phyloP scores from a whole-genome alignment of 2,888 invertebrate species.

The Caradrina kadenii region DNA sequence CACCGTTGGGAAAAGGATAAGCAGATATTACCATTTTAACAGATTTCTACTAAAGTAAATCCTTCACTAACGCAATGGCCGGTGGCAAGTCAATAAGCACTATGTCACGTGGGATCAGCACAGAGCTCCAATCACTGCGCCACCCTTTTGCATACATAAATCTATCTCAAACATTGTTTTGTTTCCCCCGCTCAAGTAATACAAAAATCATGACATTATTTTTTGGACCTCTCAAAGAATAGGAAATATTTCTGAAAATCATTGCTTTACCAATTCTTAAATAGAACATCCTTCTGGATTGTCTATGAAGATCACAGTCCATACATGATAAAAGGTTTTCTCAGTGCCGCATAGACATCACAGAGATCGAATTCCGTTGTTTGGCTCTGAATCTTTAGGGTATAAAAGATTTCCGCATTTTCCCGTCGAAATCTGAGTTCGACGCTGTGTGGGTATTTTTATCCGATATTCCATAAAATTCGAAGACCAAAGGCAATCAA shows the following conservation, averaged over 20 bases:
- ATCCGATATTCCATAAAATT: background rate
- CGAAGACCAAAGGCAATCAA: background rate
- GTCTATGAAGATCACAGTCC: background rate
- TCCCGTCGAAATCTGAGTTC: background rate
- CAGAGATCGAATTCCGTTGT: background rate
- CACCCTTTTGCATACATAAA: constrained; percentile 27
- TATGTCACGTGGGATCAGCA: constrained; percentile 28
- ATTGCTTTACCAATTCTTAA: background rate
- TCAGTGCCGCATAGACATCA: background rate
- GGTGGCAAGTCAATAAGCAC: constrained; percentile 30
- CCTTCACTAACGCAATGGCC: background rate
- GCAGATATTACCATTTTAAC: background rate
- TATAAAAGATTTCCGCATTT: constrained; percentile 7
- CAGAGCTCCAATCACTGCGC: constrained; percentile 1
- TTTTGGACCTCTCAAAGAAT: background rate
- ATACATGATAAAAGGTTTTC: background rate
- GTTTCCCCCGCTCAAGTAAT: constrained; percentile 11
- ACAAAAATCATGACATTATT: background rate
- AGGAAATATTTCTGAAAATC: background rate
- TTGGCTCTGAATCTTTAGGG: background rate
- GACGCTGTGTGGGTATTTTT: background rate
- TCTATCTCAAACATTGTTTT: constrained; percentile 11
- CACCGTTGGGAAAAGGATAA: too few relatives aligned
- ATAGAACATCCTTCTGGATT: constrained; percentile 5
- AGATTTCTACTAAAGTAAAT: background rate